phyloP scores from a whole-genome alignment of 2,113 vertebrate genomes.

The Hippotragus niger region DNA sequence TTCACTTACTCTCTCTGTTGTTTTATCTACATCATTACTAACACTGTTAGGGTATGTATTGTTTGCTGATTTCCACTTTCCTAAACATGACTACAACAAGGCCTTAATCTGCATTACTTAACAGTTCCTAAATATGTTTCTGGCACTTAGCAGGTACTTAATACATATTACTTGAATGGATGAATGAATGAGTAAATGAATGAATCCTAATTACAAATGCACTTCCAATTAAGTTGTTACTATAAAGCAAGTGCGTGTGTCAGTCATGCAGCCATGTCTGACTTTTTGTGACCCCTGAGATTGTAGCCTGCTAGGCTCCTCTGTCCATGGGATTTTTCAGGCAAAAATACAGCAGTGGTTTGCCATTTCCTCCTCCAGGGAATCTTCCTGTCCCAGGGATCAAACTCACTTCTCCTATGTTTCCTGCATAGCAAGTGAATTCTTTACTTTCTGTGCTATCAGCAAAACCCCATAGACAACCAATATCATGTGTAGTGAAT shows the following conservation, averaged over 20 bases:
- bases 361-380: background rate
- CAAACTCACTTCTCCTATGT: background rate
- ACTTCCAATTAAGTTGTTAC: background rate
- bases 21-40: background rate
- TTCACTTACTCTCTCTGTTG: background rate
- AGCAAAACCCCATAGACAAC: background rate
- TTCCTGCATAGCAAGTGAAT: background rate
- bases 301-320: background rate
- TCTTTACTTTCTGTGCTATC: background rate
- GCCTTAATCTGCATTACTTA: background rate
- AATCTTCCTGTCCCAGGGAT: background rate
- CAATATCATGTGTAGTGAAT: background rate
- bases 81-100: background rate
- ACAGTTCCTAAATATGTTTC: background rate
- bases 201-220: background rate
- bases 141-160: background rate
- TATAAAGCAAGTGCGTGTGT: background rate
- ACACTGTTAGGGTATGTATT: background rate
- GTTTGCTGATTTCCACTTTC: background rate
- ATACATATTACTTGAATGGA: background rate
- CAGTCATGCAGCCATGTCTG: background rate
- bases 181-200: background rate
- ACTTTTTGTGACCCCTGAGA: background rate
- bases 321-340: background rate
- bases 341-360: background rate